Percentiles rank a stretch among this genome's conserved stretches.
These are phyloP conservation scores for Microplitis manilae DNA, from an alignment of 2,888 invertebrate genomes.

Conservation along the genomic window DNA sequence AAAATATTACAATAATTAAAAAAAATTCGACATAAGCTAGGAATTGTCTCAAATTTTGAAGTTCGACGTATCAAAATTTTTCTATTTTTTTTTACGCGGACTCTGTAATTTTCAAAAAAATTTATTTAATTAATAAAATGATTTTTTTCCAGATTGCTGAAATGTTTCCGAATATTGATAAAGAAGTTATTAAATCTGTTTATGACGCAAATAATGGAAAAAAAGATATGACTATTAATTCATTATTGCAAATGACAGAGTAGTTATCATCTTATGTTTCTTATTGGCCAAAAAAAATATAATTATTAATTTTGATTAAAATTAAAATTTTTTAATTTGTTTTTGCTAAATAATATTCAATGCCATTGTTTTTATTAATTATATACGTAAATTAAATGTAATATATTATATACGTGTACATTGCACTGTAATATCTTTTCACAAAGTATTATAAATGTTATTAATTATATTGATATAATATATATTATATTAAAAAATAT, in stretches of 20 bases:
- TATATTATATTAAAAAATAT: too few relatives aligned
- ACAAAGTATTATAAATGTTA: neutral
- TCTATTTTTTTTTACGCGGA: too few relatives aligned
- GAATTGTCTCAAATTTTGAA: too few relatives aligned
- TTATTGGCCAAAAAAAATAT: conserved; percentile 8
- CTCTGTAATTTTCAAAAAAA: neutral
- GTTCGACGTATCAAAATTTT: too few relatives aligned
- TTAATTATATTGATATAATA: too few relatives aligned
- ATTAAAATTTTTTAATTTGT: neutral
- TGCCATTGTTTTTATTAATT: neutral
- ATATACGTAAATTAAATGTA: neutral
- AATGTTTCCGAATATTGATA: conserved; percentile 97
- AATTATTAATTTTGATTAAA: neutral
- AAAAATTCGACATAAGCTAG: too few relatives aligned
- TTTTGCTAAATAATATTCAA: neutral
- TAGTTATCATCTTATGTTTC: conserved; percentile 64
- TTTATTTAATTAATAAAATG: conserved; percentile 14
- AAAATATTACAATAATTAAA: too few relatives aligned
- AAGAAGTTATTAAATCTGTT: conserved; percentile 92
- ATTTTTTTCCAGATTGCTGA: conserved; percentile 83
- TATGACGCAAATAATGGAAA: conserved; percentile 91
- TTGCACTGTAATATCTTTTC: neutral
- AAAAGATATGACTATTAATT: conserved; percentile 92
- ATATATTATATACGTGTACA: neutral
- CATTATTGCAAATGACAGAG: conserved; percentile 89